Evolutionary conservation across 2,888 invertebrate species (phyloP).

Genomic region (Thecocarcelia acutangulata): DNA sequence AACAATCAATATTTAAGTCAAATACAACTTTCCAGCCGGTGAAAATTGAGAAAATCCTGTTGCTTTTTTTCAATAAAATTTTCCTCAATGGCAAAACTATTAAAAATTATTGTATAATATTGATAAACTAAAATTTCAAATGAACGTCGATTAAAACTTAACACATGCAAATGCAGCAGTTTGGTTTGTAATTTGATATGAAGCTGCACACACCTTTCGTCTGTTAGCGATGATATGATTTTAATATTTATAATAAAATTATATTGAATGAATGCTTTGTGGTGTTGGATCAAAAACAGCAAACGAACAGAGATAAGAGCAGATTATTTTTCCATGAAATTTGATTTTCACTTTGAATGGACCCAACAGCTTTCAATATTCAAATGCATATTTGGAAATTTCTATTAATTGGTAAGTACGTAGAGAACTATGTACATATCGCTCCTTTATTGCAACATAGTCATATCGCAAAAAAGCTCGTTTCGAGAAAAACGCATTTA

Average conservation of each 20-base stretch:
- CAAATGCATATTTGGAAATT: slow-evolving; percentile 81
- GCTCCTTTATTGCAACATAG: too few species aligned
- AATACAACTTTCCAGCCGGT: neutral
- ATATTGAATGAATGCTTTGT: slow-evolving; percentile 16
- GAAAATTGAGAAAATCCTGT: neutral
- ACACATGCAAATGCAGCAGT: neutral
- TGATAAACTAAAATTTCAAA: slow-evolving; percentile 3
- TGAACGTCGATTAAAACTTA: neutral
- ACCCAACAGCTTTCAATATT: slow-evolving; percentile 78
- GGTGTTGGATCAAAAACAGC: slow-evolving; percentile 14
- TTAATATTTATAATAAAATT: neutral
- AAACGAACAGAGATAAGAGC: slow-evolving; percentile 33
- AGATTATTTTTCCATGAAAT: slow-evolving; percentile 62
- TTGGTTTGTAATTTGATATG: neutral
- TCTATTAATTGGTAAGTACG: slow-evolving; percentile 79
- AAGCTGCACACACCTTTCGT: neutral
- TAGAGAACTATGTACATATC: neutral
- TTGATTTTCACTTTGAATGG: slow-evolving; percentile 76
- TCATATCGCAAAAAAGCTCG: too few species aligned
- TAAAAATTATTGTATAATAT: slow-evolving; percentile 1
- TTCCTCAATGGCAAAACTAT: neutral
- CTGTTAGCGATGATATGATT: neutral
- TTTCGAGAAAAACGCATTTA: too few species aligned
- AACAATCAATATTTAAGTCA: too few species aligned
- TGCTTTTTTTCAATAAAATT: neutral